Base-by-base conservation (phyloP, 2,888 invertebrate genomes). In the Amiota minor region DNA sequence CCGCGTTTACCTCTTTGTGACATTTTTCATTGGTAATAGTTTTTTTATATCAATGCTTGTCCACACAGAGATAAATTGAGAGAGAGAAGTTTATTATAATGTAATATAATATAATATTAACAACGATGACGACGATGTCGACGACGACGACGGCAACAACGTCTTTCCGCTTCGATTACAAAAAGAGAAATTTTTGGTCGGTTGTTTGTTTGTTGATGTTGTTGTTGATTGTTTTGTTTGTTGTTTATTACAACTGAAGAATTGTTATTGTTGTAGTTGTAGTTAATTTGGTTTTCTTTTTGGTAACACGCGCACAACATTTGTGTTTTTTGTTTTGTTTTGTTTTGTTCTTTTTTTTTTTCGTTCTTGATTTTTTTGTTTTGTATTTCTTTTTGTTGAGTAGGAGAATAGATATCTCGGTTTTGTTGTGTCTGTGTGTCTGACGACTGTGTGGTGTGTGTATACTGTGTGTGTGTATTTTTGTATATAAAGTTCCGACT, bases 1-100 rank as follows among this genome's bases (percentile, higher is more conserved):
- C 93, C 92, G 92, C 94, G 92, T 91, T 94, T 94, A 89, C 92
- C 93, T 92, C 94, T 93, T 92, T 94, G 94, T 92, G 94, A 94
- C 94, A 94, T 94, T 83, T 88, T 88, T 88, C 88, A 87, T 87
- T 87, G 84, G 86, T 85, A 75, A 71, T 72, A 64, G 72, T 65
- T 72, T 53, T 65, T 70, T 50, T 49, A 50, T 23, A 65, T 68
- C 76, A 68, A 68, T 68, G 67, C 67, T 50, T 50, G 50, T 68
- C 23, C 50, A 53, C 50, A 53, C 23, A 68, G 53, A 53, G 67
- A 53, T 20, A 50, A 68, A 23, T 50, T 61, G 65, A 35, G 2
- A 35, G 35, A 35, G 35, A 35, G 6, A 35, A 72, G 74, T 72
- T 74, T 70, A 46, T 53, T 67, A 67, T 72, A 65, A 46, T 55